phyloP scores from a whole-genome alignment of 2,797 vertebrate genomes.

The Eurystomus glaucurus region DNA sequence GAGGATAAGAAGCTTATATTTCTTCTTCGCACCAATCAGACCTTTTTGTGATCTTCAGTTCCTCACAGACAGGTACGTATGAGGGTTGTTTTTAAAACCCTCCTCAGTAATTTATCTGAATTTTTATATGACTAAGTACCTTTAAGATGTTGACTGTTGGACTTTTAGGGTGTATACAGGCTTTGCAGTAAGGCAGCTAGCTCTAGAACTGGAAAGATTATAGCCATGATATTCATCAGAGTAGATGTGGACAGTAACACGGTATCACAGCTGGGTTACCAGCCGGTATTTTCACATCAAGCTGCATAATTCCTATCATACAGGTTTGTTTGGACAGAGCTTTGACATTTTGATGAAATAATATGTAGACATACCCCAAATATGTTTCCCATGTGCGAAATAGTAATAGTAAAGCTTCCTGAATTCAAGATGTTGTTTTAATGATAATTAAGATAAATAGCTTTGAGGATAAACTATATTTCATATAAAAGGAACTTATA shows the following conservation, averaged over 20 bases:
- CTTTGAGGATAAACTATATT: background rate
- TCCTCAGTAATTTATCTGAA: background rate
- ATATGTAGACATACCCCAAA: background rate
- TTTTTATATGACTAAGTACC: background rate
- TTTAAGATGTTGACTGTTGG: background rate
- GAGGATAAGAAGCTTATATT: background rate
- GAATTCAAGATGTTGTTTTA: background rate
- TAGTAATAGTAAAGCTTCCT: rapidly evolving
- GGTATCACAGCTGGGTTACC: background rate
- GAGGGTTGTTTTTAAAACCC: background rate
- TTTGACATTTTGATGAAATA: background rate
- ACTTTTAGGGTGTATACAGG: background rate
- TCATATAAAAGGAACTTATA: background rate
- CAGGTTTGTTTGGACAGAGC: background rate
- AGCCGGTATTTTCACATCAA: background rate
- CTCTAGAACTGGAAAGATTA: background rate
- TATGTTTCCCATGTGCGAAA: background rate
- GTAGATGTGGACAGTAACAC: background rate
- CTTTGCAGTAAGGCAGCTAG: background rate
- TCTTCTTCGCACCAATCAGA: background rate
- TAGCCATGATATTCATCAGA: background rate
- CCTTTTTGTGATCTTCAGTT: background rate
- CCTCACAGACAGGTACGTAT: background rate
- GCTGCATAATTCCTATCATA: background rate
- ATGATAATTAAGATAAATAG: background rate